Conservation (phyloP, 92 coral and sea anemone species). For the Epizoanthus fatuus region DNA sequence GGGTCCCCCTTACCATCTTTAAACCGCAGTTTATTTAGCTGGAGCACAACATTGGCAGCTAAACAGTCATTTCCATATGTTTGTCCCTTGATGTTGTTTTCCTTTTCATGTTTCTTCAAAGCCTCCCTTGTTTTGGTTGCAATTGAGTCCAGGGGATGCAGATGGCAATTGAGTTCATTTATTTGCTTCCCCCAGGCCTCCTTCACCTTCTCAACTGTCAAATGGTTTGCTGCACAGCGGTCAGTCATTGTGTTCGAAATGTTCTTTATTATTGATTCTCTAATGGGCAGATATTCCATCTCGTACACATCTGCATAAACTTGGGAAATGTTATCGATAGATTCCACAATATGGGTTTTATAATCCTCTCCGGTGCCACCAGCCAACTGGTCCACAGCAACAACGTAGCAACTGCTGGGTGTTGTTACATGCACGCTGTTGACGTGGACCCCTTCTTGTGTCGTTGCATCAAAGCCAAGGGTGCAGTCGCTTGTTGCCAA, state of each 20-base stretch:
- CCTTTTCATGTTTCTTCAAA: background rate
- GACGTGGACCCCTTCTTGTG: background rate
- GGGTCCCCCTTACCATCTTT: background rate
- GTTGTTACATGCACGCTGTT: too few relatives aligned
- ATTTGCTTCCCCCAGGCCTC: background rate
- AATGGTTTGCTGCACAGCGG: slow-evolving; percentile 15
- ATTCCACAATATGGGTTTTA: background rate
- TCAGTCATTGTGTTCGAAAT: slow-evolving; percentile 27
- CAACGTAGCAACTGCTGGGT: background rate
- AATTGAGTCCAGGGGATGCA: slow-evolving; percentile 8
- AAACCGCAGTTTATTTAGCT: background rate
- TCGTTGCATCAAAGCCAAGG: background rate
- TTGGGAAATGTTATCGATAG: background rate
- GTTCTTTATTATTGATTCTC: background rate
- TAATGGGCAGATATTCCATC: background rate
- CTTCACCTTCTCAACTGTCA: background rate
- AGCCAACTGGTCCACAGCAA: background rate
- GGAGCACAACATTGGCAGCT: slow-evolving; percentile 3
- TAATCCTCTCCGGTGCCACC: background rate
- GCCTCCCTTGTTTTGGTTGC: slow-evolving; percentile 10
- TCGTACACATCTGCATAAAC: slow-evolving; percentile 3
- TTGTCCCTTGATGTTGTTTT: background rate
- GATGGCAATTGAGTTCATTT: slow-evolving; percentile 16
- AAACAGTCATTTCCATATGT: background rate
- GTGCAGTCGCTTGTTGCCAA: background rate